Evolutionary conservation across 2,888 invertebrate species (phyloP), one percentile per base, ranked within the genome.

Genomic region (Lasioglossum lativentre): DNA sequence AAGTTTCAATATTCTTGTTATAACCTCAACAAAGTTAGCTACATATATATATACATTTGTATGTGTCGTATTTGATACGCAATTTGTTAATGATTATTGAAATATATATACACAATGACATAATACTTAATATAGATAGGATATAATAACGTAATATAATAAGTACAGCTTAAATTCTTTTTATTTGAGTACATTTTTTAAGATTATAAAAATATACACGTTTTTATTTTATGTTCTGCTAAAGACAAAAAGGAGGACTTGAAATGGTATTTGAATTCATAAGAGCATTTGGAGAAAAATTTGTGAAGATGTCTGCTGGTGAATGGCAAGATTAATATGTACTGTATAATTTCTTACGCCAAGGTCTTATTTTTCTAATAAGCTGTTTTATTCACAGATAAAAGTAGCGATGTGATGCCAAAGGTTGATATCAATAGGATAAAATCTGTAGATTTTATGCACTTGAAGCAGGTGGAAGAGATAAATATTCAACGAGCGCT

Each of bases 391-490:
- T 78, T 82, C 83, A 4, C 56, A 90, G 90, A 38, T 38, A 72
- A 59, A 59, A 71, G 70, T 34, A 72, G n/a, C 30, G 95, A 96
- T 86, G 95, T 95, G 56, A 96, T 96, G 96, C 96, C 96, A 52
- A 96, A 96, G 93, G 95, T 96, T n/a, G 75, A 90, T 38, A 40
- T 95, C 3, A 90, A 88, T 27, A 91, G 96, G 93, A 91, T 97
- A 81, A 97, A 96, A 90, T 95, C 96, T 91, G 96, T 97, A 0
- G 97, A 98, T 92, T 94, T 97, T 80, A 96, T 97, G 95, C 98
- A 97, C 93, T 98, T 99, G 96, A 97, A 97, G 95, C 95, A 97
- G 80, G 96, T 98, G 52, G 98, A 98, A 93, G 95, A 97, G 88
- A 96, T 97, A 93, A 98, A 98, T 94, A 93, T 96, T 3, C 96